Evolutionary conservation across 2,888 invertebrate genomes (phyloP), one percentile per base, ranked within the genome.

Genomic region (Mimas tiliae): DNA sequence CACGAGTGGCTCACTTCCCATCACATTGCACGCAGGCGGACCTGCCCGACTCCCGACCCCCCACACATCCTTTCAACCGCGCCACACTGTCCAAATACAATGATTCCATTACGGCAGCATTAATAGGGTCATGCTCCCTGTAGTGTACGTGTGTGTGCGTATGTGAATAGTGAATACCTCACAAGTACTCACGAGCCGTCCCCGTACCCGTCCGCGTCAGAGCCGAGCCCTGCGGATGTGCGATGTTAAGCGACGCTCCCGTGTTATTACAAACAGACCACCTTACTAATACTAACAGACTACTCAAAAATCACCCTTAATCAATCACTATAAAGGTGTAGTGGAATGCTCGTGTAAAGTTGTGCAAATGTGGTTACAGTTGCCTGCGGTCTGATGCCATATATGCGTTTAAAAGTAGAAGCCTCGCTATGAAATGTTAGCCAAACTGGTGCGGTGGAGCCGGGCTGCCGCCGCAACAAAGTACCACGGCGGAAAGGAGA

Each of bases 171-270:
- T 71, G 68, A 67, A 69, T 69, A 68, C 62, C 8, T 38, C 38
- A 38, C 38, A 6, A 6, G 8, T 38, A 9, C 38, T 42, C 62
- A 45, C 45, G 21, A 50, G 19, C 38, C 38, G 38, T 38, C 38
- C 38, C 6, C 69, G 71, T 55, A 50, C 34, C 38, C 38, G 38
- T 38, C 38, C 38, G 38, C 69, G 71, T 55, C 62, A 64, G 68
- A 52, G 69, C 71, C 70, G 67, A 68, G 68, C 73, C 79, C 75
- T 77, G 77, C 82, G 84, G 85, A 84, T 85, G 84, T 81, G 76
- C 76, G 77, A 78, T 75, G 79, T 83, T 82, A 74, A 81, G 77
- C 80, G 82, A 55, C 38, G 55, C 55, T 81, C 79, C 79, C 77
- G 73, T 79, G 77, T 79, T 78, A 81, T 82, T 83, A 80, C 76